These are phyloP conservation scores for Notocelia uddmanniana DNA, from an alignment of 2,888 invertebrate species.

Conservation along the genomic window DNA sequence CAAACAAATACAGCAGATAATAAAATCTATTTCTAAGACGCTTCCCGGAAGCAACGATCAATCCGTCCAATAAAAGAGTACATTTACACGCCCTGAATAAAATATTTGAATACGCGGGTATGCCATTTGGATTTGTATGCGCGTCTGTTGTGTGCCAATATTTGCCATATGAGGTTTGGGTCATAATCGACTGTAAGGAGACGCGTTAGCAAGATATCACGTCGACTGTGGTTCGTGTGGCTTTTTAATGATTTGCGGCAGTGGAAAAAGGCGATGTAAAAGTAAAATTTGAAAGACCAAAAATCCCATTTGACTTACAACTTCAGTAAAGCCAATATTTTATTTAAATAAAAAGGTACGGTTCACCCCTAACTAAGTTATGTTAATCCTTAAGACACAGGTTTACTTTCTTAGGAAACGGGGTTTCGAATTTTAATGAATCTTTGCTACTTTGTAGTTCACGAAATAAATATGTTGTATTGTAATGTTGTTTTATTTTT, in stretches of 20 bases:
- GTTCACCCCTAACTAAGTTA: no score
- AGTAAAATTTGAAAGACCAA: no score
- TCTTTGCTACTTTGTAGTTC: no score
- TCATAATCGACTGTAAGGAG: constrained; percentile 3
- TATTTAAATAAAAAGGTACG: no score
- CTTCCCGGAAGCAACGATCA: constrained; percentile 23
- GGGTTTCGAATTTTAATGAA: no score
- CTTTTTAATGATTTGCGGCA: neutral
- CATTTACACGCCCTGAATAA: constrained; percentile 41
- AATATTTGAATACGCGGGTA: constrained; percentile 17
- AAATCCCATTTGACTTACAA: no score
- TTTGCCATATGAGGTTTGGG: constrained; percentile 17
- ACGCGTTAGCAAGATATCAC: neutral
- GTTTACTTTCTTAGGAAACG: no score
- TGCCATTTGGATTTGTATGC: constrained; percentile 24
- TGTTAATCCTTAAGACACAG: no score
- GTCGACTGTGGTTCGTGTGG: neutral
- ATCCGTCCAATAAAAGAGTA: constrained; percentile 28
- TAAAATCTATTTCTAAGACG: neutral
- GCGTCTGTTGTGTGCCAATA: constrained; percentile 15
- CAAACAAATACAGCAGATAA: neutral
- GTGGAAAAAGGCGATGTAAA: neutral
- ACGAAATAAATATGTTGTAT: no score
- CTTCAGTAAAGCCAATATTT: no score
- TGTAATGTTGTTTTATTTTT: no score